A percentile compares a stretch with the other conserved stretches of the same genome.
phyloP scores from a whole-genome alignment of 2,888 invertebrate genomes.

The Limnephilus rhombicus region DNA sequence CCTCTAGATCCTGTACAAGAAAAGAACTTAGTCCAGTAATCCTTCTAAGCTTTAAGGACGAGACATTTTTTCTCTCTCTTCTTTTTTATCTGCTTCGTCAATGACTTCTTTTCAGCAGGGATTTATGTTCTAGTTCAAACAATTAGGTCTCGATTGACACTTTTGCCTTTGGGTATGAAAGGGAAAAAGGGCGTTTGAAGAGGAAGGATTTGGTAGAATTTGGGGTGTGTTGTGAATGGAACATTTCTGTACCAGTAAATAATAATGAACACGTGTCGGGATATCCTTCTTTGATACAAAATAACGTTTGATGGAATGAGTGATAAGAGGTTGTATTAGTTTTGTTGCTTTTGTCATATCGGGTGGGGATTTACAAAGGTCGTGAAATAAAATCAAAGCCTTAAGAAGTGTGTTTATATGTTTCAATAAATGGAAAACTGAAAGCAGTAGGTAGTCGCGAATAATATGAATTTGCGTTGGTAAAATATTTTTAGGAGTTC shows the following conservation, averaged over 20 bases:
- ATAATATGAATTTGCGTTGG: not conserved
- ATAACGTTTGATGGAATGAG: not conserved
- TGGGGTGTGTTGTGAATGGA: not conserved
- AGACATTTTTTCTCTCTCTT: not conserved
- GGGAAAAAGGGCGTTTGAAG: not conserved
- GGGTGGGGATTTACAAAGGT: not conserved
- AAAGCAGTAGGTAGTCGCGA: too few species aligned
- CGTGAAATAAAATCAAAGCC: not conserved
- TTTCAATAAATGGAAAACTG: too few species aligned
- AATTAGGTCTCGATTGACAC: constrained; percentile 9
- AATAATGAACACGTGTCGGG: not conserved
- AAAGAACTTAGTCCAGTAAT: constrained; percentile 2
- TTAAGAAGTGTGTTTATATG: not conserved
- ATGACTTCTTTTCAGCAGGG: not conserved
- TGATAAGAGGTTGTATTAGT: not conserved
- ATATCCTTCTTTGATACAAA: not conserved
- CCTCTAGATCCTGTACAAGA: not conserved
- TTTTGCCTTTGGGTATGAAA: not conserved
- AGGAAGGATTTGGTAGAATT: not conserved
- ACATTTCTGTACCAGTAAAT: not conserved
- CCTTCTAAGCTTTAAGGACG: not conserved
- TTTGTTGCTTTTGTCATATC: not conserved
- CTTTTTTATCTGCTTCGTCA: not conserved
- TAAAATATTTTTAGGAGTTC: not conserved
- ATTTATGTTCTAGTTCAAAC: constrained; percentile 22